Evolutionary conservation across 2,797 vertebrate genomes (phyloP).

Genomic region (Anisognathus igniventris): DNA sequence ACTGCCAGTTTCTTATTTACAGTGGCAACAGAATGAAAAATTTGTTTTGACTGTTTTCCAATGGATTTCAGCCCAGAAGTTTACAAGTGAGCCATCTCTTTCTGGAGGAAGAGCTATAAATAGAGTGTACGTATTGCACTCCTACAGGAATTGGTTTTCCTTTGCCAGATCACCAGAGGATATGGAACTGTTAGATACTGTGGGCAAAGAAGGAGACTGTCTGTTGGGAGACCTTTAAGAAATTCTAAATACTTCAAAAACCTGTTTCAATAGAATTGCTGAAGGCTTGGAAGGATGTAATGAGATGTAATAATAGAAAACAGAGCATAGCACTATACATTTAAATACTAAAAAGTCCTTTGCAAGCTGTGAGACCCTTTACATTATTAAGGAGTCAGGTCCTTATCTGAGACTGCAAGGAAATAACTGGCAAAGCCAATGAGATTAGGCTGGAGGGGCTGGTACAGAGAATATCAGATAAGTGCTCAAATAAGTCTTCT

Average conservation of each 20-base stretch:
- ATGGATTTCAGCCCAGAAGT: neutral
- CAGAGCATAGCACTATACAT: neutral
- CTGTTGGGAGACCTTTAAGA: neutral
- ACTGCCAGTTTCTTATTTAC: conserved; percentile 4
- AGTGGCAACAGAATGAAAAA: neutral
- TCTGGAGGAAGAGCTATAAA: neutral
- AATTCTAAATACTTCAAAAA: neutral
- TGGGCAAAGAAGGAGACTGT: neutral
- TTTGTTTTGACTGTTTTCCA: conserved; percentile 7
- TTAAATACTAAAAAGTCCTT: neutral
- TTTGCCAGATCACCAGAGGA: neutral
- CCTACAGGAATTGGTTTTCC: neutral
- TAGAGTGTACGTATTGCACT: neutral
- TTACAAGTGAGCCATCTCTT: neutral
- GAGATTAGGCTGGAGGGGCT: neutral
- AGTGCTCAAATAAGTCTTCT: neutral
- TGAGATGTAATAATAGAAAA: neutral
- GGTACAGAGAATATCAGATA: fast-evolving
- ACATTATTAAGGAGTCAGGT: neutral
- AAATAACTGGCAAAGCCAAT: neutral
- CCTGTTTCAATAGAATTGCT: neutral
- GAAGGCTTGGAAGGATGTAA: neutral
- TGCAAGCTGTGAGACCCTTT: neutral
- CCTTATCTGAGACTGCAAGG: neutral
- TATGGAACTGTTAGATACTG: neutral